Conservation (phyloP, 92 coral and sea anemone species). For the Zoanthus solanderi region DNA sequence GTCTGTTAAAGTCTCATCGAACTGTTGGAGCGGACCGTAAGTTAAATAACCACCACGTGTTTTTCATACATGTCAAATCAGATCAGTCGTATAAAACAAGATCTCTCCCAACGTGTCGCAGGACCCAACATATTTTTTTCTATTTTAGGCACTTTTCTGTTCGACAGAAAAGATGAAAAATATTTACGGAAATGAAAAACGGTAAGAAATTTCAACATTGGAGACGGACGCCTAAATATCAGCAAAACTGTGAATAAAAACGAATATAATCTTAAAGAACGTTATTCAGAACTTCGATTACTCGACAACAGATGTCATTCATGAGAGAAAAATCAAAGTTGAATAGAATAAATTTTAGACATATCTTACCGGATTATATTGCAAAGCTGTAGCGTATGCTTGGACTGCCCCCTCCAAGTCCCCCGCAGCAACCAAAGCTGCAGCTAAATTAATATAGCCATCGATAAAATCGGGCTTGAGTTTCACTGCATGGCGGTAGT, state of each 20-base stretch:
- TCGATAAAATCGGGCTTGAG: slow-evolving; percentile 99
- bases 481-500: slow-evolving; percentile 99
- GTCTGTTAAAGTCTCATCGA: no score
- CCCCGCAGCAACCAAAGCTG: slow-evolving; percentile 99
- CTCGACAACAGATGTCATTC: slow-evolving; percentile 37
- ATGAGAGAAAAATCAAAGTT: slow-evolving; percentile 34
- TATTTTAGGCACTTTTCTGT: not conserved
- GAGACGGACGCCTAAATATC: slow-evolving; percentile 16
- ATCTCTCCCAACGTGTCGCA: not conserved
- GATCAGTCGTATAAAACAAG: no score
- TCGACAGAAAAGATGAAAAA: not conserved
- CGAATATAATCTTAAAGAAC: not conserved
- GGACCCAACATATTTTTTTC: not conserved
- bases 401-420: slow-evolving; percentile 99
- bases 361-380: slow-evolving; percentile 92
- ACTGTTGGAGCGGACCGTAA: no score
- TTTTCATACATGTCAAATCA: not conserved
- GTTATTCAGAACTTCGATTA: slow-evolving; percentile 18
- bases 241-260: not conserved
- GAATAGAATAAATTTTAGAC: slow-evolving; percentile 43
- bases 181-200: not conserved
- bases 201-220: not conserved
- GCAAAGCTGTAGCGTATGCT: slow-evolving; percentile 97
- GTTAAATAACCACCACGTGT: slow-evolving; percentile 4
- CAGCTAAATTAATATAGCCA: slow-evolving; percentile 99